A percentile compares a stretch with the other conserved stretches of the same genome.
These are phyloP conservation scores for Amiota mariae DNA, from an alignment of 2,888 invertebrate genomes.

Conservation along the genomic window DNA sequence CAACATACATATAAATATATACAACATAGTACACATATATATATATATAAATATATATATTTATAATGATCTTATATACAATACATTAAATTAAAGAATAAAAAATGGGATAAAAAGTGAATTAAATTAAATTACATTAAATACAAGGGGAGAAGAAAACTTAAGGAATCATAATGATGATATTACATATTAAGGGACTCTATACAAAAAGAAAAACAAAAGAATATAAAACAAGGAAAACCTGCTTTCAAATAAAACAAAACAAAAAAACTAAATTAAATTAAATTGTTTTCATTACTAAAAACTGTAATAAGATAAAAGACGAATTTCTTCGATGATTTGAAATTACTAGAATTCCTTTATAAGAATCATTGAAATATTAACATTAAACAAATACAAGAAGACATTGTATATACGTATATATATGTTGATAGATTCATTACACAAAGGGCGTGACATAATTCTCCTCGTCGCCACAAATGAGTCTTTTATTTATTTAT, in stretches of 20 bases:
- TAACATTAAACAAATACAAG: no score
- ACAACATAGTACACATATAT: constrained; percentile 32
- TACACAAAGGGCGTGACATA: no score
- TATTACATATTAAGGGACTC: constrained; percentile 56
- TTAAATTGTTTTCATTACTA: not conserved
- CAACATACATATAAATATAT: constrained; percentile 15
- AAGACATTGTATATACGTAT: no score
- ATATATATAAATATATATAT: constrained; percentile 38
- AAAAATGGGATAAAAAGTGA: constrained; percentile 33
- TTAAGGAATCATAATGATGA: constrained; percentile 50
- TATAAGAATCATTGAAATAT: no score
- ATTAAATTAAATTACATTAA: not conserved
- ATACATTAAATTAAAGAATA: constrained; percentile 32
- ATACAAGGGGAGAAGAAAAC: constrained; percentile 1
- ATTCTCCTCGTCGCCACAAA: no score
- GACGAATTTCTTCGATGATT: no score
- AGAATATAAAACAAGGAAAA: constrained; percentile 10
- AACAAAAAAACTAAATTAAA: constrained; percentile 36
- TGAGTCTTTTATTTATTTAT: no score
- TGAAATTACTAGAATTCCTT: no score
- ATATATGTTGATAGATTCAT: no score
- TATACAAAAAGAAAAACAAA: constrained; percentile 42
- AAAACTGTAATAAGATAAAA: not conserved
- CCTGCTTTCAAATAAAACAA: constrained; percentile 56
- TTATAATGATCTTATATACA: constrained; percentile 14